phyloP scores from a whole-genome alignment of 2,888 invertebrate genomes.

The Macaria liturata region DNA sequence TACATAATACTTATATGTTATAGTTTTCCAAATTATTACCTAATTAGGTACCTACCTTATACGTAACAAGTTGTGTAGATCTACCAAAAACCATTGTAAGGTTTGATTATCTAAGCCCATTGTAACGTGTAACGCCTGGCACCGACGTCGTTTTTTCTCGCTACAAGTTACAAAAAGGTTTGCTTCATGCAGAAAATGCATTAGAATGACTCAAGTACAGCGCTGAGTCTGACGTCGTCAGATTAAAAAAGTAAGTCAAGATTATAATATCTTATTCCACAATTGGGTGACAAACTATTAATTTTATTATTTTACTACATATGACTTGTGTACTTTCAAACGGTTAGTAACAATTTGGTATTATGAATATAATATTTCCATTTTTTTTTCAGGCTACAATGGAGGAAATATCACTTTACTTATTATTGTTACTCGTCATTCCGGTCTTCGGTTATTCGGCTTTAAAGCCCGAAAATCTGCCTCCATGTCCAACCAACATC shows the following conservation, averaged over 20 bases:
- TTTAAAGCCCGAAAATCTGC: constrained; percentile 56
- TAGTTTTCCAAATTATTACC: too few relatives aligned
- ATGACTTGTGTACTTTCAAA: too few relatives aligned
- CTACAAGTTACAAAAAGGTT: constrained; percentile 44
- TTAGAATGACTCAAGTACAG: constrained; percentile 19
- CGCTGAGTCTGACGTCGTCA: constrained; percentile 3
- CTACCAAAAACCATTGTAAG: constrained; percentile 17
- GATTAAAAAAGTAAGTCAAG: constrained; percentile 1
- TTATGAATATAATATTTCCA: too few relatives aligned
- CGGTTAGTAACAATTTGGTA: too few relatives aligned
- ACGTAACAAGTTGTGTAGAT: constrained; percentile 6
- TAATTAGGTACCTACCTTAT: not conserved
- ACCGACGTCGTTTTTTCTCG: constrained; percentile 30
- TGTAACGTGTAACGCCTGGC: constrained; percentile 38
- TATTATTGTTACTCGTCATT: constrained; percentile 37
- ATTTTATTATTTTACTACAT: constrained; percentile 1
- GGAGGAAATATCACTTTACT: constrained; percentile 32
- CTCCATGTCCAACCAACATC: constrained; percentile 64
- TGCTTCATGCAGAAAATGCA: constrained; percentile 15
- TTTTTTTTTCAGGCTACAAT: constrained; percentile 53
- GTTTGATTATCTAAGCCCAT: constrained; percentile 32
- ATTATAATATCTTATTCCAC: not conserved
- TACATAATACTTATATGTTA: too few relatives aligned
- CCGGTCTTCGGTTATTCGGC: constrained; percentile 27
- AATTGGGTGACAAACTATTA: constrained; percentile 1